These are phyloP conservation scores for Hydrophis major DNA, from an alignment of 2,797 vertebrate species.

Conservation along the genomic window DNA sequence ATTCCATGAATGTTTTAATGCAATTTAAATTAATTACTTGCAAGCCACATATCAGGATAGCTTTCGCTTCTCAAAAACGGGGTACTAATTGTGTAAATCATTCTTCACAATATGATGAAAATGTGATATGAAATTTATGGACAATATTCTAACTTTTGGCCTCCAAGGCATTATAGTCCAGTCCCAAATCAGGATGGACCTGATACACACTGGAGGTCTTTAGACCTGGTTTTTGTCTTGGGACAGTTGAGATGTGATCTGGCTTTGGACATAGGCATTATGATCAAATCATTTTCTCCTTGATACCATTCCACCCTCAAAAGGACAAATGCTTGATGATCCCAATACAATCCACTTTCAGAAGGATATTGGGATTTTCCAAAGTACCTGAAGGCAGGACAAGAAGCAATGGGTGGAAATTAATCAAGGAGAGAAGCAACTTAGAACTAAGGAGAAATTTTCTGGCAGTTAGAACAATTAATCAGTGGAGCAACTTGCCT, in stretches of 20 bases:
- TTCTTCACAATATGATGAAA: background rate
- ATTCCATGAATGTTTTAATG: constrained; percentile 26
- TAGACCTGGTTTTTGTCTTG: background rate
- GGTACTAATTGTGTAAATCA: background rate
- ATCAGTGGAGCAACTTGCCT: no score
- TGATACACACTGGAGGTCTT: background rate
- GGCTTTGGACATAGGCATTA: background rate
- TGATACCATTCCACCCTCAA: background rate
- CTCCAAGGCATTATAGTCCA: background rate
- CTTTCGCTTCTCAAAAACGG: constrained; percentile 1
- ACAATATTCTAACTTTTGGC: background rate
- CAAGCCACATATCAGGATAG: constrained; percentile 1
- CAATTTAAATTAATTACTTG: constrained; percentile 30
- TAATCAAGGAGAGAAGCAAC: no score
- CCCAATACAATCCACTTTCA: background rate
- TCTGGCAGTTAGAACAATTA: no score
- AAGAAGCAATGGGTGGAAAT: no score
- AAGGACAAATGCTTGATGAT: background rate
- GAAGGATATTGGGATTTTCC: background rate
- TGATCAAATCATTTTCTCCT: background rate
- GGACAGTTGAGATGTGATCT: background rate
- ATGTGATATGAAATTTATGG: constrained; percentile 1
- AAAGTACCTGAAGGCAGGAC: no score
- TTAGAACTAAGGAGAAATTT: no score
- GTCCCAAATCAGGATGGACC: background rate